Base-by-base conservation (phyloP, 1,140 invertebrate genomes). In the Metaphire vulgaris region DNA sequence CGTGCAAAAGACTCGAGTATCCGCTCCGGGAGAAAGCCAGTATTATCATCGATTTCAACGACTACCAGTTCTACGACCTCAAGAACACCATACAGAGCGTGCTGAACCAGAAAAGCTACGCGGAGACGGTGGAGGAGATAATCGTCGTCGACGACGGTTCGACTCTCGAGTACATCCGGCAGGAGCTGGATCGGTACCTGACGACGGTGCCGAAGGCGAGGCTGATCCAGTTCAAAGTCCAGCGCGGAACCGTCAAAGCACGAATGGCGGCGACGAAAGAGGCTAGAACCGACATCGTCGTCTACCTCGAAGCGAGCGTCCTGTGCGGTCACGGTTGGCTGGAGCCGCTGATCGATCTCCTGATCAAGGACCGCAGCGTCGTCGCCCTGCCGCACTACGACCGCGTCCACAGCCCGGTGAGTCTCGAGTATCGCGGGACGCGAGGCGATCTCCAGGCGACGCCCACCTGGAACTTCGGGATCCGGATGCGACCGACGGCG, bases 31-130 rank as follows among this genome's bases (percentile, higher is more conserved):
- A 28, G 30, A 70, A 26, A 68, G 72, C 65, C 66, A 34, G 33
- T 31, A 33, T 77, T 30, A 33, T 77, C 30, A 69, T 66, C 14
- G 65, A 76, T 29, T 77, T 77, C 73, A 69, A 65, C 66, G 72
- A 77, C 41, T 77, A 76, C 73, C 72, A 76, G 28, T 65, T 77
- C 21, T 69, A 69, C n/a, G 76, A 77, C 56, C 65, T 77, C 32
- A 77, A 77, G 66, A 70, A 34, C 15, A 69, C 76, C 28, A 16
- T 77, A 33, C 30, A 56, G 26, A 69, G 30, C 33, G 67, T 72
- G 26, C 34, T 77, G 32, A n/a, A 65, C 14, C 28, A 68, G 31
- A 56, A 66, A 34, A 72, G 64, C 33, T 56, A 33, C 29, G 33
- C 33, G n/a, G 26, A 74, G 0, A 31, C 41, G 56, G 33, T 77